Conservation (phyloP, 2,113 vertebrate genomes). For the Alethe diademata region DNA sequence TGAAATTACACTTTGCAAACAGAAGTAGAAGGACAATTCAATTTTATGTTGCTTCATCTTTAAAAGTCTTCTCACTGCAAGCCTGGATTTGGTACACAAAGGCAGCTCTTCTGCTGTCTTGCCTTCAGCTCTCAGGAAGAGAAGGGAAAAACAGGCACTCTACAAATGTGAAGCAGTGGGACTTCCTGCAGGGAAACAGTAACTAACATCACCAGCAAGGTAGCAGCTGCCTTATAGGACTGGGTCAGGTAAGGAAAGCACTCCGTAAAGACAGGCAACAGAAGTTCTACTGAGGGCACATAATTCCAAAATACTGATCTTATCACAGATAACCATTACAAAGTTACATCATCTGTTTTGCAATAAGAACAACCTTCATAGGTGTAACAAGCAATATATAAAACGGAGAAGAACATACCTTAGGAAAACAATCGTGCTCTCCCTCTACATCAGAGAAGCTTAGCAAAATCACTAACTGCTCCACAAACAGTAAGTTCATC, state of each 20-base stretch:
- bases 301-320: not conserved
- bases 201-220: not conserved
- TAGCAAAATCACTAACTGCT: not conserved
- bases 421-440: not conserved
- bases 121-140: not conserved
- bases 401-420: not conserved
- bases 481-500: not conserved
- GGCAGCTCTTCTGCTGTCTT: not conserved
- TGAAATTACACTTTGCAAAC: slow-evolving; percentile 42
- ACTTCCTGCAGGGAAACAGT: not conserved
- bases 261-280: not conserved
- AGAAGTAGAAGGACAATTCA: slow-evolving; percentile 24
- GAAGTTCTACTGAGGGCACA: not conserved
- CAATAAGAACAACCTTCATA: not conserved
- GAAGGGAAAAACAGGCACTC: not conserved
- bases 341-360: not conserved
- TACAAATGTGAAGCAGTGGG: not conserved
- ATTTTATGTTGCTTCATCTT: slow-evolving; percentile 17
- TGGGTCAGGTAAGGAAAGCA: not conserved
- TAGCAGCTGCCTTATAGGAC: not conserved
- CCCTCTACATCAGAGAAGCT: not conserved
- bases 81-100: not conserved
- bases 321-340: not conserved
- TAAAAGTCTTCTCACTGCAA: slow-evolving; percentile 14
- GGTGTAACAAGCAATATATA: not conserved